phyloP scores from a whole-genome alignment of 2,797 vertebrate species.

The Clarias fuscus region DNA sequence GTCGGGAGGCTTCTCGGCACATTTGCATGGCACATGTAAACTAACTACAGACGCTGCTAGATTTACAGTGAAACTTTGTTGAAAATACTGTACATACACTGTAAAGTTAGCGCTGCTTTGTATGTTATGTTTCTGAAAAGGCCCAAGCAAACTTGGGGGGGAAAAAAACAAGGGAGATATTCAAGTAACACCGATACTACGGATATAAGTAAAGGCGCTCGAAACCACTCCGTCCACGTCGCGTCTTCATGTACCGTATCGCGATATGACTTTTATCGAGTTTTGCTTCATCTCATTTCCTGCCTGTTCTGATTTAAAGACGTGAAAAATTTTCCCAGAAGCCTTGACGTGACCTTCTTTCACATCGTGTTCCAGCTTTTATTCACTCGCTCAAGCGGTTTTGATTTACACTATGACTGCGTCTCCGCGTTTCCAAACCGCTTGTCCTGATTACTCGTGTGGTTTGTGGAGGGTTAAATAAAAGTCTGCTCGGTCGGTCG shows the following conservation, averaged over 20 bases:
- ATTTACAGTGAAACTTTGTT: too few relatives aligned
- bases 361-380: not conserved
- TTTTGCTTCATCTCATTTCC: not conserved
- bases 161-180: not conserved
- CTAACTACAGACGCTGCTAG: too few relatives aligned
- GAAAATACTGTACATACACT: too few relatives aligned
- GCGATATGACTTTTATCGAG: not conserved
- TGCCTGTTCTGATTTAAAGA: not conserved
- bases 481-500: conserved; percentile 44
- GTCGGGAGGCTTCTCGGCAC: too few relatives aligned
- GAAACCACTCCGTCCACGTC: not conserved
- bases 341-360: not conserved
- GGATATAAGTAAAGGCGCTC: not conserved
- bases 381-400: not conserved
- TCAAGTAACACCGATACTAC: not conserved
- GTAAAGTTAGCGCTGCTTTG: too few relatives aligned
- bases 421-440: not conserved
- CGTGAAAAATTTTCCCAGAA: not conserved
- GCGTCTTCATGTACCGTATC: not conserved
- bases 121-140: too few relatives aligned
- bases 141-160: too few relatives aligned
- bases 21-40: too few relatives aligned
- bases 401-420: not conserved
- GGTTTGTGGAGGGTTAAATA: conserved; percentile 44
- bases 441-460: conserved; percentile 39